A percentile compares a stretch with the other conserved stretches of the same genome.
phyloP scores from a whole-genome alignment of 2,888 invertebrate genomes.

The Selenia dentaria region DNA sequence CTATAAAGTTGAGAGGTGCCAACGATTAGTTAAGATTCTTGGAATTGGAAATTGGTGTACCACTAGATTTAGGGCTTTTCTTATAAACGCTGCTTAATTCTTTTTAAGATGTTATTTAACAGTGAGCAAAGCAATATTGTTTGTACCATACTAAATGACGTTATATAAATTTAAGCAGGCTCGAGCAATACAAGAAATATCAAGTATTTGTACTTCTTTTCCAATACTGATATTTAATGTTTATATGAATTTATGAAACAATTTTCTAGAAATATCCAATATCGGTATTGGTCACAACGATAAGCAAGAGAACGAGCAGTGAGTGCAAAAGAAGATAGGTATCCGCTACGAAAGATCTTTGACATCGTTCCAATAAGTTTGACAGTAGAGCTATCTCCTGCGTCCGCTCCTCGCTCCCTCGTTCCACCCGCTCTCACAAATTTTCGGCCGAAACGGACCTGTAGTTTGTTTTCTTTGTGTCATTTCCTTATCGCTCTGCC shows the following conservation, averaged over 20 bases:
- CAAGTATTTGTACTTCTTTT: too few species aligned
- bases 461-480: slow-evolving; percentile 83
- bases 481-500: slow-evolving; percentile 84
- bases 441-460: slow-evolving; percentile 75
- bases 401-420: slow-evolving; percentile 34
- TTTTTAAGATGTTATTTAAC: too few species aligned
- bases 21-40: too few species aligned
- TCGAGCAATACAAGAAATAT: too few species aligned
- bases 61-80: too few species aligned
- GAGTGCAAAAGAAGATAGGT: slow-evolving; percentile 64
- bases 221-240: too few species aligned
- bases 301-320: slow-evolving; percentile 34
- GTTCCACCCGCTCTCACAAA: slow-evolving; percentile 61
- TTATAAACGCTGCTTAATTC: too few species aligned
- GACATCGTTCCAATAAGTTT: slow-evolving; percentile 79
- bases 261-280: slow-evolving; percentile 5
- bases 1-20: too few species aligned
- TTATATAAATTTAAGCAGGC: too few species aligned
- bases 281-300: slow-evolving; percentile 13
- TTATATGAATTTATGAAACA: slow-evolving; percentile 6
- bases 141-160: too few species aligned
- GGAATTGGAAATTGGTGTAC: too few species aligned
- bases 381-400: slow-evolving; percentile 60
- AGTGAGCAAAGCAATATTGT: too few species aligned
- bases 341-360: slow-evolving; percentile 68